Base-by-base conservation (phyloP, 2,113 vertebrate genomes). In the Ptychochromis oligacanthus region DNA sequence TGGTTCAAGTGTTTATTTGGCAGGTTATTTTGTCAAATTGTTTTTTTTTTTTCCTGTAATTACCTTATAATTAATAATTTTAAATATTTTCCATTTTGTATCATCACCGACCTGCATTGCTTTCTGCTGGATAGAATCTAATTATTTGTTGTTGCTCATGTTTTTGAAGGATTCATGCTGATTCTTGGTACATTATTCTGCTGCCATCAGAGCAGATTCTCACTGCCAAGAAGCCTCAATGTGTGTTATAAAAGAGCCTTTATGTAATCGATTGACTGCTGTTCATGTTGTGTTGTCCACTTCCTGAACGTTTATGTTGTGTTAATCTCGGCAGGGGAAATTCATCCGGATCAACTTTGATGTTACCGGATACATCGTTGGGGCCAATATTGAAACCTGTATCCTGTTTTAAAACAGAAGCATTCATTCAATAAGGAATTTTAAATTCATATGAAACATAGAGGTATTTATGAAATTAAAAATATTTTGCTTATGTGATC, bases 301-400 rank as follows among this genome's bases (percentile, higher is more conserved):
- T 79, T 76, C 24, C 52, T 92, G 31, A 67, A 13, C 43, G 13
- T 75, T 31, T 78, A n/a, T 82, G 36, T 70, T 72, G 12, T 83
- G 62, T 90, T 81, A 5, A 46, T 74, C 74, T 84, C 88, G 92
- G 8, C 94, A 99, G 98, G 98, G 98, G 67, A 99, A 99, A 90
- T 99, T 99, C 94, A 99, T 99, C 93, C 96, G 98, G 81, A 98
- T 99, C 94, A 99, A 99, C 95, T 99, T 99, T 72, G 98, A 99
- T 88, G 98, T 99, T 84, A 97, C 98, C 5, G 98, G 98, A 86
- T 99, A 99, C 93, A 99, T 99, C 7, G 98, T 99, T 55, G 98
- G 98, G 85, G 98, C 98, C 95, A 99, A 99, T 92, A 99, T 99
- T 85, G 98, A 99, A 96, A 99, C 98, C 12, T 99, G 98, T 99